These are phyloP conservation scores for Yasuhikotakia modesta DNA, from an alignment of 2,797 vertebrate species.

Conservation along the genomic window DNA sequence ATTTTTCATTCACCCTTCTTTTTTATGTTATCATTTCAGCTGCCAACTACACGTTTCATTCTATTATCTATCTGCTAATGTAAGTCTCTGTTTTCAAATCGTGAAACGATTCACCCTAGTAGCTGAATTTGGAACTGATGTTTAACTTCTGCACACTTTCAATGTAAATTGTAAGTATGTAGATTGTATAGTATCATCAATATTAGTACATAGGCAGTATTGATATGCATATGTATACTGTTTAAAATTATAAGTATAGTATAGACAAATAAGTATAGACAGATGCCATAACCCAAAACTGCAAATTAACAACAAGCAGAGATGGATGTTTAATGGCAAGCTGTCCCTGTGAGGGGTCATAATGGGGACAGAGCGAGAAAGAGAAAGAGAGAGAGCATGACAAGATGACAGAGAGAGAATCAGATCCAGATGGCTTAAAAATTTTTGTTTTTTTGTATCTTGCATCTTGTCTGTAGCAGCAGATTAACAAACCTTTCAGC, in stretches of 20 bases:
- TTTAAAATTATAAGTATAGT: too few relatives aligned
- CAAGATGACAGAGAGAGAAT: neutral
- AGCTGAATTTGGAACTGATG: too few relatives aligned
- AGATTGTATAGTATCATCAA: too few relatives aligned
- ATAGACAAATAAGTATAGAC: too few relatives aligned
- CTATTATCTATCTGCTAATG: neutral
- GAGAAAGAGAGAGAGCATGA: constrained; percentile 60
- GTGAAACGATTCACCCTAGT: too few relatives aligned
- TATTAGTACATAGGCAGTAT: too few relatives aligned
- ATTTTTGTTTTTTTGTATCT: neutral
- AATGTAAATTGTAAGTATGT: too few relatives aligned
- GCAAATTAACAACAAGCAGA: constrained; percentile 3
- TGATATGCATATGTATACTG: too few relatives aligned
- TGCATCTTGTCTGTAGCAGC: neutral
- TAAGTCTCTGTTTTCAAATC: neutral
- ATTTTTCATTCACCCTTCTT: constrained; percentile 17
- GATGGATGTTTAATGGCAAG: constrained; percentile 24
- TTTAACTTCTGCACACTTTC: too few relatives aligned
- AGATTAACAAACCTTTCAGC: neutral
- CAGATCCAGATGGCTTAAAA: constrained; percentile 32
- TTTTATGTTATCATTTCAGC: neutral
- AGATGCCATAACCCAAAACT: too few relatives aligned
- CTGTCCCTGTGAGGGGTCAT: constrained; percentile 42
- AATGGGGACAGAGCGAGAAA: constrained; percentile 65
- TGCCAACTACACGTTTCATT: too few relatives aligned